A percentile compares a stretch with the other conserved stretches of the same genome.
Conservation (phyloP, 2,797 vertebrate species). For the Tragopan temminckii region DNA sequence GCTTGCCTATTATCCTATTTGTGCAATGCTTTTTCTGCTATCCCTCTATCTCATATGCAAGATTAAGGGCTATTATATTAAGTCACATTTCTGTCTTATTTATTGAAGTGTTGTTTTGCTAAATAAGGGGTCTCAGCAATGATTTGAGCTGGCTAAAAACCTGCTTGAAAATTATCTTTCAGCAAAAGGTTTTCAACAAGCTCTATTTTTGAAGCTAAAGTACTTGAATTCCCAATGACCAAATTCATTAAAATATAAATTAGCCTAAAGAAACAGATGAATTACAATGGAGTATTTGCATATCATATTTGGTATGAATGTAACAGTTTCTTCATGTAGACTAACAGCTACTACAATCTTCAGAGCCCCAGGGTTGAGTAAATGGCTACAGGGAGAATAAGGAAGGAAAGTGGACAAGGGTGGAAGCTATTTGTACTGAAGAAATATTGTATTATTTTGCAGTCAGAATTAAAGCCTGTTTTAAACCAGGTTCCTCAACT, state of each 20-base stretch:
- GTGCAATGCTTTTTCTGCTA: neutral
- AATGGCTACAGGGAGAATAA: neutral
- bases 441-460: slow-evolving; percentile 31
- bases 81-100: slow-evolving; percentile 44
- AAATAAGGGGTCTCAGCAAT: slow-evolving; percentile 34
- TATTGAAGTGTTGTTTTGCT: slow-evolving; percentile 33
- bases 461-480: slow-evolving; percentile 20
- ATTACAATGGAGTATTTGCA: slow-evolving; percentile 54
- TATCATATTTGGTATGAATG: slow-evolving; percentile 3
- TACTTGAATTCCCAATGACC: slow-evolving; percentile 51
- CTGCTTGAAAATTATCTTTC: slow-evolving; percentile 44
- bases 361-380: neutral
- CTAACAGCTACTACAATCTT: slow-evolving; percentile 18
- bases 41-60: neutral
- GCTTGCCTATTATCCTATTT: neutral
- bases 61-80: slow-evolving; percentile 29
- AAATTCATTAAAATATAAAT: slow-evolving; percentile 70
- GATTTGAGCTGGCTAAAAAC: slow-evolving; percentile 36
- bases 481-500: neutral
- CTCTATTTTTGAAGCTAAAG: slow-evolving; percentile 50
- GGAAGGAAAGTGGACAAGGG: slow-evolving; percentile 15
- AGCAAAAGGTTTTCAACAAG: slow-evolving; percentile 48
- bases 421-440: slow-evolving; percentile 36
- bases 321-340: slow-evolving; percentile 19
- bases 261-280: slow-evolving; percentile 60